phyloP scores from a whole-genome alignment of 2,888 invertebrate species.

The Limenitis arthemis region DNA sequence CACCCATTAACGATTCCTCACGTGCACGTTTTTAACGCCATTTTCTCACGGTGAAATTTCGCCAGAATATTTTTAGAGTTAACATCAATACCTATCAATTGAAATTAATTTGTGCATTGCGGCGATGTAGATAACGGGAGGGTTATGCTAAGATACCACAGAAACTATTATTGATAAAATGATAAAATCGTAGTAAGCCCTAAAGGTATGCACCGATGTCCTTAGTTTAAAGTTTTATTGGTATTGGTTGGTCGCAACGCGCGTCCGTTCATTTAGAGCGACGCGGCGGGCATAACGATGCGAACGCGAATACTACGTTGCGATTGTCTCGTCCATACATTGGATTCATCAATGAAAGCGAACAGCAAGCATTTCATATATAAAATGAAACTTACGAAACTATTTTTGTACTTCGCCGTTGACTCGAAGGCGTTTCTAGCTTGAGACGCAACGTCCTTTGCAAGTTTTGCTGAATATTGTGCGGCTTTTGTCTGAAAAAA shows the following conservation, averaged over 20 bases:
- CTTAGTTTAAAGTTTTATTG: slow-evolving; percentile 51
- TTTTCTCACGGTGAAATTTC: slow-evolving; percentile 45
- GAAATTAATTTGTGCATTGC: background rate
- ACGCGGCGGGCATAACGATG: slow-evolving; percentile 68
- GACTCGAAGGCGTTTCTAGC: slow-evolving; percentile 41
- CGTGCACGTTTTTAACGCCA: too few relatives aligned
- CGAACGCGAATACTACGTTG: slow-evolving; percentile 48
- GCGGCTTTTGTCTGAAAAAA: slow-evolving; percentile 45
- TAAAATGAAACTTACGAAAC: slow-evolving; percentile 50
- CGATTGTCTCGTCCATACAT: slow-evolving; percentile 35
- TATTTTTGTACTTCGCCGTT: slow-evolving; percentile 47
- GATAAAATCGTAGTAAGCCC: slow-evolving; percentile 46
- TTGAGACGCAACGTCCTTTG: slow-evolving; percentile 41
- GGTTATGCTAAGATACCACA: slow-evolving; percentile 1
- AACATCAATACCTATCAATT: background rate
- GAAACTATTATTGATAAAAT: slow-evolving; percentile 37
- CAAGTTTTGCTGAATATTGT: slow-evolving; percentile 38
- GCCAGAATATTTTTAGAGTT: slow-evolving; percentile 26
- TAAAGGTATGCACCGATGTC: slow-evolving; percentile 44
- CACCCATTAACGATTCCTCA: too few relatives aligned
- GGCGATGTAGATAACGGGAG: slow-evolving; percentile 1
- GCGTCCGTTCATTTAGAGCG: slow-evolving; percentile 67
- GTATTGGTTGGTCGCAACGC: slow-evolving; percentile 55
- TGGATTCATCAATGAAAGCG: slow-evolving; percentile 55
- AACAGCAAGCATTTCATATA: slow-evolving; percentile 31